These are phyloP conservation scores for Hydrotaea cyrtoneurina DNA, from an alignment of 2,888 invertebrate species.

Conservation along the genomic window DNA sequence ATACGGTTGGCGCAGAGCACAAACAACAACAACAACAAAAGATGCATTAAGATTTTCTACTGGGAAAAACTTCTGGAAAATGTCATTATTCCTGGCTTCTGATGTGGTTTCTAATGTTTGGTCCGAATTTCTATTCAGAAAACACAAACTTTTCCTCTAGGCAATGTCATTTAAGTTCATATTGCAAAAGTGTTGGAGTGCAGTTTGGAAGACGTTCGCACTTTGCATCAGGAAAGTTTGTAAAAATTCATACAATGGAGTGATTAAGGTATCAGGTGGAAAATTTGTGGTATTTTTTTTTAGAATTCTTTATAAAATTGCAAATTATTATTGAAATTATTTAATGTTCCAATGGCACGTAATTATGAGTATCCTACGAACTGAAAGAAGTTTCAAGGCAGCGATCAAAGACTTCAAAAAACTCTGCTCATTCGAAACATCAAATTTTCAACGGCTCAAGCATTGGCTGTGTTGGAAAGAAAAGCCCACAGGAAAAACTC, in stretches of 20 bases:
- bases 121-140: neutral
- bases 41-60: conserved; percentile 46
- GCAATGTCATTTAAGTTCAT: neutral
- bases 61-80: neutral
- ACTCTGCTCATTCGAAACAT: too few relatives aligned
- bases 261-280: too few relatives aligned
- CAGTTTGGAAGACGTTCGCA: neutral
- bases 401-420: too few relatives aligned
- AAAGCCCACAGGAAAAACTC: too few relatives aligned
- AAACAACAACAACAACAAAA: neutral
- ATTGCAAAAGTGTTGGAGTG: neutral
- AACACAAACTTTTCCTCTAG: neutral
- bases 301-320: too few relatives aligned
- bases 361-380: too few relatives aligned
- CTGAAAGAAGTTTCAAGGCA: too few relatives aligned
- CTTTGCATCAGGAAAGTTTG: neutral
- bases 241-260: neutral
- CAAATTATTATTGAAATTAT: too few relatives aligned
- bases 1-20: conserved; percentile 1
- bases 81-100: neutral
- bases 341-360: too few relatives aligned
- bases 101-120: neutral
- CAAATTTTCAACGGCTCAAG: too few relatives aligned
- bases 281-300: too few relatives aligned
- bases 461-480: too few relatives aligned